Evolutionary conservation across 2,888 invertebrate species (phyloP), one percentile per base, ranked within the genome.

Genomic region (Conomelus anceps): DNA sequence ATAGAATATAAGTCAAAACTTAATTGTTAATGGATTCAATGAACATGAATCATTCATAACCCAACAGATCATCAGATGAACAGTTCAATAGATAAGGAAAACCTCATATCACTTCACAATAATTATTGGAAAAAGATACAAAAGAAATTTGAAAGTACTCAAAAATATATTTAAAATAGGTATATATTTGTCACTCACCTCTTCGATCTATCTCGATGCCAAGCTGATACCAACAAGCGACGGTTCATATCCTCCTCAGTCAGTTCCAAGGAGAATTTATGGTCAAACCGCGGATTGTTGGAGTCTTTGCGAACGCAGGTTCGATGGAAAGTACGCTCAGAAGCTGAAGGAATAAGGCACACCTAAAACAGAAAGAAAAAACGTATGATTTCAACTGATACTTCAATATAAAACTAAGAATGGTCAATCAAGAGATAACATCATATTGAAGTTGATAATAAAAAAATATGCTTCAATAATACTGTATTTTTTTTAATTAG

Each of bases 231-330:
- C 92, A 97, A 95, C 86, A 97, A 94, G 93, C 95, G 94, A 92
- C 95, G 95, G 88, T 95, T 94, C 85, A 94, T 93, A 92, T 95
- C 95, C 26, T 94, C 94, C 22, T 93, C 92, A 22, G 94, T 94
- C 89, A 96, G 93, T 0, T 96, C 96, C 91, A 97, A 95, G 92
- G 95, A 95, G 92, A 97, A 95, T 91, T 96, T 96, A 92, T 97
- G 96, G 93, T 97, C 96, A 93, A 97, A 98, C 92, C 95, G 95
- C 0, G 98, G 97, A 92, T 96, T 96, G 92, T 95, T 94, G 90
- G 96, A 97, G 91, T 97, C 96, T 89, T 96, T 96, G 91, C 97
- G 96, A 9, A 98, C 97, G 85, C 97, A 96, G 0, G 98, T 98
- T 88, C 97, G 94, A 93, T 97, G 97, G 92, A 96, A 94, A 92